phyloP scores from a whole-genome alignment of 2,113 vertebrate genomes.

The Sitta europaea region DNA sequence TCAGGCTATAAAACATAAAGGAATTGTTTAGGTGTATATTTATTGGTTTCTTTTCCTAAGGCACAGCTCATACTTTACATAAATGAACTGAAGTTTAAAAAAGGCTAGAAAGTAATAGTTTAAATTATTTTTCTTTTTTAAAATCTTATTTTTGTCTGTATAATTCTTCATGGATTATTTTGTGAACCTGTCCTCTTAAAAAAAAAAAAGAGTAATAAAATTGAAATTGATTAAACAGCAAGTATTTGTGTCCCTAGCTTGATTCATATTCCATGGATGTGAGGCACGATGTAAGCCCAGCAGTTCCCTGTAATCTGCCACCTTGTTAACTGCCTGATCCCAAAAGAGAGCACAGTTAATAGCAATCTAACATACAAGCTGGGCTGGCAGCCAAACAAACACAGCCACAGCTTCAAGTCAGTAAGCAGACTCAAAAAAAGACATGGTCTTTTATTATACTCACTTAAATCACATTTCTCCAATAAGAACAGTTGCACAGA shows the following conservation, averaged over 20 bases:
- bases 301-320: slow-evolving; percentile 4
- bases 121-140: background rate
- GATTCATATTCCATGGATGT: background rate
- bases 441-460: background rate
- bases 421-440: background rate
- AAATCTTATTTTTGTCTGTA: background rate
- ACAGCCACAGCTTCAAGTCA: background rate
- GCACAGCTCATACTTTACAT: background rate
- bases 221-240: background rate
- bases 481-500: background rate
- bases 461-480: slow-evolving; percentile 28
- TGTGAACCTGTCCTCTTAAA: background rate
- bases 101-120: background rate
- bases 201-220: background rate
- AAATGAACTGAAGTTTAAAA: background rate
- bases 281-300: background rate
- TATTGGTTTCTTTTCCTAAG: background rate
- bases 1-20: background rate
- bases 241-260: background rate
- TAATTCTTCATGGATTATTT: background rate
- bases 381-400: slow-evolving; percentile 6
- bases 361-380: background rate
- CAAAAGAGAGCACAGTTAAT: slow-evolving; percentile 6
- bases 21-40: background rate
- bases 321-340: slow-evolving; percentile 25